Evolutionary conservation across 2,888 invertebrate genomes (phyloP), one percentile per base, ranked within the genome.

Genomic region (Congeria kusceri): DNA sequence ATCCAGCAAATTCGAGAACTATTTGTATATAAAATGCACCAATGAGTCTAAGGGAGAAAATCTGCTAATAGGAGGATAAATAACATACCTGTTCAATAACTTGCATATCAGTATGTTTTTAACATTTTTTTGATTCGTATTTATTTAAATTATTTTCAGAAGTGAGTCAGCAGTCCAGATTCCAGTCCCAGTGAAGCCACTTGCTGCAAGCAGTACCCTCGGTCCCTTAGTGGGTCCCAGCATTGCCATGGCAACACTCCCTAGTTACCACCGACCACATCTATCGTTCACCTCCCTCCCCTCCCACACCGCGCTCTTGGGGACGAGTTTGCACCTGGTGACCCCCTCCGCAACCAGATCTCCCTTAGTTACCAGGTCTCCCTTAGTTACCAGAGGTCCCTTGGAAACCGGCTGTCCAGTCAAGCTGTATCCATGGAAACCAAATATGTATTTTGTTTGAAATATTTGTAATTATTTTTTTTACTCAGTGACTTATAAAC

Each of bases 391-490:
- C 3, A 47, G 49, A 20, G 27, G 32, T 59, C 53, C 72, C 18
- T 25, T 72, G 46, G 57, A 39, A 39, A 74, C 75, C 1, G 69
- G 69, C 23, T 71, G 72, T 53, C 82, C 82, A 18, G 82, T 82
- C 0, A 82, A 80, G 65, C 53, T 83, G 72, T 83, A 80, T 69
- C 83, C 83, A 74, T 83, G 85, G 82, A 85, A 76, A 71, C 78
- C 80, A 66, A 73, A 80, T 56, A 74, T 84, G 73, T 81, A 84
- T 47, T 64, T 81, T 71, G 67, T 77, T 47, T 79, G 72, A 74
- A 23, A 53, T 53, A 39, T 39, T 39, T 39, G 39, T 39, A 5
- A 11, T 39, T 39, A 7, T 13, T 39, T n/a, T n/a, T n/a, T 39
- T 39, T 39, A 39, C 39, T 39, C 4, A 5, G n/a, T n/a, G n/a